Conservation (phyloP, 1,140 invertebrate genomes). For the Drosophila arawakana region DNA sequence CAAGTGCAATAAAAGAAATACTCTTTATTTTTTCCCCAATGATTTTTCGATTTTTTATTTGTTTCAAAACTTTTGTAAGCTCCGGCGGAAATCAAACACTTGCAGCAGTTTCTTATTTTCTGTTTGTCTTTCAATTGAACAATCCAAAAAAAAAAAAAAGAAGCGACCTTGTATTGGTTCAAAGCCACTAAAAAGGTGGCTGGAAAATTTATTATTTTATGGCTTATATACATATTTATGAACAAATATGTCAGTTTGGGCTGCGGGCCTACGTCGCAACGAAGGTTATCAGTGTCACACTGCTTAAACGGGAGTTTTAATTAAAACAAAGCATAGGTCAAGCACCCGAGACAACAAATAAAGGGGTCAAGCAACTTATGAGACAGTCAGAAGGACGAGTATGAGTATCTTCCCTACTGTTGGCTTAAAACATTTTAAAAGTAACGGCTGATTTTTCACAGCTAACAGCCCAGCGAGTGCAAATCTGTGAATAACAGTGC, state of each 20-base stretch:
- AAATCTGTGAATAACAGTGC: conserved; percentile 9
- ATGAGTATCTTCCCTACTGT: too few relatives aligned
- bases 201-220: conserved; percentile 25
- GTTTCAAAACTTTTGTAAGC: conserved; percentile 36
- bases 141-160: background rate
- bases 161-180: conserved; percentile 47
- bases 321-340: conserved; percentile 3
- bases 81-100: conserved; percentile 31
- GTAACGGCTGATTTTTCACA: background rate
- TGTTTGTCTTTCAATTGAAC: conserved; percentile 16
- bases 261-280: conserved; percentile 24
- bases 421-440: background rate
- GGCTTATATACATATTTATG: conserved; percentile 13
- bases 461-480: too few relatives aligned
- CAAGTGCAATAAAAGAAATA: conserved; percentile 31
- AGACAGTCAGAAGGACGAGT: too few relatives aligned
- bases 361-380: background rate
- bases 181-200: conserved; percentile 40
- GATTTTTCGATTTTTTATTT: conserved; percentile 40
- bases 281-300: conserved; percentile 6
- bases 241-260: background rate
- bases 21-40: conserved; percentile 34
- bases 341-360: background rate
- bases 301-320: background rate
- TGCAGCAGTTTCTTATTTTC: conserved; percentile 2